Evolutionary conservation across 2,113 vertebrate species (phyloP).

Genomic region (Vidua chalybeata): DNA sequence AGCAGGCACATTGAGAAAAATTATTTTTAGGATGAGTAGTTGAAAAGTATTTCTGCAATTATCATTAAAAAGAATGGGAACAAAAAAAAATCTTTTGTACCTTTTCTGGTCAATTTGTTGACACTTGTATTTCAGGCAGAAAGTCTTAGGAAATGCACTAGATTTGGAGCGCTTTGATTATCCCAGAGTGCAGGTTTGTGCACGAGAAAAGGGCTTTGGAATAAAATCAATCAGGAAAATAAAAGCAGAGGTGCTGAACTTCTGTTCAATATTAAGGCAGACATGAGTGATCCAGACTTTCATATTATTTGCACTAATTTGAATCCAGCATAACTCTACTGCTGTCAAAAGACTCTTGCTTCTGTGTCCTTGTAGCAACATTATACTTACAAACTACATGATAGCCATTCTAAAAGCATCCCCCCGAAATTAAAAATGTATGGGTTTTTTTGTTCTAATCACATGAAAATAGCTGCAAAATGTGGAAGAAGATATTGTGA

Average conservation of each 20-base stretch:
- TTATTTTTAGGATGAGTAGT: neutral
- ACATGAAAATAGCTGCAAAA: neutral
- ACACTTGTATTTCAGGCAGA: neutral
- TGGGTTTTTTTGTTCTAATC: neutral
- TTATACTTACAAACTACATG: neutral
- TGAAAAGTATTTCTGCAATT: neutral
- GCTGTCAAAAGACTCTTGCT: neutral
- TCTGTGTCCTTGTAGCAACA: neutral
- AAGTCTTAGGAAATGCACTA: neutral
- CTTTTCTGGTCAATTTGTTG: neutral
- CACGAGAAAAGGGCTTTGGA: neutral
- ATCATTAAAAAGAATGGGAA: neutral
- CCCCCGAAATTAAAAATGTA: neutral
- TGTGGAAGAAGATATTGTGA: neutral
- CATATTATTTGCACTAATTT: neutral
- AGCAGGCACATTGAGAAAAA: neutral
- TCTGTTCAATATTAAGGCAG: neutral
- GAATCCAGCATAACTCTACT: neutral
- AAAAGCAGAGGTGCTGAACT: neutral
- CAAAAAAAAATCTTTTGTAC: neutral
- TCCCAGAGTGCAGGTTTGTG: neutral
- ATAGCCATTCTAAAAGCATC: neutral
- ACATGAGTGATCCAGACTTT: neutral
- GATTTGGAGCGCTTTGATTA: neutral
- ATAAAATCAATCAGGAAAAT: neutral